These are phyloP conservation scores for Sisor rabdophorus DNA, from an alignment of 2,113 vertebrate species.

Conservation along the genomic window DNA sequence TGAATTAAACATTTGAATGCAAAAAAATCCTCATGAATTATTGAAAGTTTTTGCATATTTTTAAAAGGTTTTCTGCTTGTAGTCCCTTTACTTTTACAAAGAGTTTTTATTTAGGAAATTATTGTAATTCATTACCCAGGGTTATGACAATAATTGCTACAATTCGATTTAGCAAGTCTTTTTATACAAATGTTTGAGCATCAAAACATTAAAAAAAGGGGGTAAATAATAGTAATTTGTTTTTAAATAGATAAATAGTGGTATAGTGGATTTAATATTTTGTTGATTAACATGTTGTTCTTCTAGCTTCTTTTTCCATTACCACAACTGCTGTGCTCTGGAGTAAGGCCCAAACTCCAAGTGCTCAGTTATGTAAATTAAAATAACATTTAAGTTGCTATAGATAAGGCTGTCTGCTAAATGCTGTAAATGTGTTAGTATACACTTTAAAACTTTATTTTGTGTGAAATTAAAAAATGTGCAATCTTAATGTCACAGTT, in stretches of 20 bases:
- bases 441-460: not conserved
- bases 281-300: too few species aligned
- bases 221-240: not conserved
- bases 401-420: too few species aligned
- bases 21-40: slow-evolving; percentile 87
- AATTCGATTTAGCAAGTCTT: not conserved
- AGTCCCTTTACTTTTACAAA: slow-evolving; percentile 57
- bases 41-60: slow-evolving; percentile 91
- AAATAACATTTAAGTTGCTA: too few species aligned
- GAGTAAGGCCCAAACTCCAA: too few species aligned
- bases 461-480: not conserved
- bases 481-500: not conserved
- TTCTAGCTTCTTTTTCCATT: too few species aligned
- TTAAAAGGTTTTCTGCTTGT: slow-evolving; percentile 77
- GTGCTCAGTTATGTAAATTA: too few species aligned
- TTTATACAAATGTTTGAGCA: too few species aligned
- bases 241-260: too few species aligned
- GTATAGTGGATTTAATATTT: not conserved
- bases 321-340: too few species aligned
- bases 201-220: not conserved
- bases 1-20: slow-evolving; percentile 73
- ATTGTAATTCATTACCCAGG: slow-evolving; percentile 74
- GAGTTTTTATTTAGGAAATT: slow-evolving; percentile 73
- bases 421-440: not conserved
- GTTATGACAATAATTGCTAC: slow-evolving; percentile 64